Evolutionary conservation across 1,140 invertebrate species (phyloP).

Genomic region (Sitophilus oryzae): DNA sequence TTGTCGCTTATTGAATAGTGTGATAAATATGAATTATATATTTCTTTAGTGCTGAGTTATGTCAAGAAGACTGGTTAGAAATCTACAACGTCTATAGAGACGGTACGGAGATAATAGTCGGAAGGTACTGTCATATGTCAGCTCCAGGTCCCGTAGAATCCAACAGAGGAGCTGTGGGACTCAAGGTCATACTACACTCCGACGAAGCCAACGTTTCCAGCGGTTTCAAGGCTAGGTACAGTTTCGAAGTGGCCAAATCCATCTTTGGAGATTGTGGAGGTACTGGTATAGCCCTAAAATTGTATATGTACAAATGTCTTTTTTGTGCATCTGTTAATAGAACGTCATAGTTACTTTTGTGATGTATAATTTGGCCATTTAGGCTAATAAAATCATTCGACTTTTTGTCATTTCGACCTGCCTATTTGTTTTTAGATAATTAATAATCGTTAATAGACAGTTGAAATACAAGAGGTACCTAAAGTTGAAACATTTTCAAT

Average conservation of each 20-base stretch:
- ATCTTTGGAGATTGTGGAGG: conserved; percentile 88
- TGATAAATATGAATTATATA: too few species aligned
- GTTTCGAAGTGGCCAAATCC: conserved; percentile 79
- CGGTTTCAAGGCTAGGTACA: conserved; percentile 83
- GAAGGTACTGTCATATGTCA: conserved; percentile 77
- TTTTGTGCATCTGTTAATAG: background rate
- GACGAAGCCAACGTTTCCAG: conserved; percentile 77
- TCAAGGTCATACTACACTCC: conserved; percentile 79
- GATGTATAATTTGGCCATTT: background rate
- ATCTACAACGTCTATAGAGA: conserved; percentile 82
- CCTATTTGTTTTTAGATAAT: too few species aligned
- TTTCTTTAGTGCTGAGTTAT: conserved; percentile 57
- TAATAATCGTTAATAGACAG: too few species aligned
- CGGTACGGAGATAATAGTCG: conserved; percentile 72
- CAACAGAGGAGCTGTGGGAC: conserved; percentile 71
- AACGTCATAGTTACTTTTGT: background rate
- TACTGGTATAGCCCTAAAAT: conserved; percentile 1
- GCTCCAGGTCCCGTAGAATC: conserved; percentile 87
- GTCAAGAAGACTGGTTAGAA: conserved; percentile 89
- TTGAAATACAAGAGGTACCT: too few species aligned
- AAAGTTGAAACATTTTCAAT: too few species aligned
- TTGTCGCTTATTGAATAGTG: too few species aligned
- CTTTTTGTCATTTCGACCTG: too few species aligned
- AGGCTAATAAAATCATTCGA: background rate
- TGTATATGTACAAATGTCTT: background rate